Evolutionary conservation across 1,140 invertebrate genomes (phyloP).

Genomic region (Yoshiicerus persimilis): DNA sequence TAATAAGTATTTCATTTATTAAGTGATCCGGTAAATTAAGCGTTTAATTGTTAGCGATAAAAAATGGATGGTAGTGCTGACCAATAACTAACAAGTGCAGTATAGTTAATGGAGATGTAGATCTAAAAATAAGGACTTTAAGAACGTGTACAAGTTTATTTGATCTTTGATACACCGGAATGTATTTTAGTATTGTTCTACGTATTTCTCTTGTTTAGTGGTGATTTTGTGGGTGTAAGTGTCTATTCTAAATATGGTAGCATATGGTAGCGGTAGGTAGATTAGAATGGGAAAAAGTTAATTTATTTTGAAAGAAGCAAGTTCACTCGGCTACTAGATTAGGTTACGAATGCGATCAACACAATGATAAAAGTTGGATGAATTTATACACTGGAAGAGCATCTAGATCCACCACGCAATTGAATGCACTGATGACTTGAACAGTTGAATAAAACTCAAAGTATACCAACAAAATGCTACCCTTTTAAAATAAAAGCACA

Average conservation of each 20-base stretch:
- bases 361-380: background rate
- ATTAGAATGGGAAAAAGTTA: background rate
- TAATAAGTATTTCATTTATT: background rate
- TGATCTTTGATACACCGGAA: too few species aligned
- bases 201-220: background rate
- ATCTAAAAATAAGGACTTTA: background rate
- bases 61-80: background rate
- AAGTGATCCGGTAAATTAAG: background rate
- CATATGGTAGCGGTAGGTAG: too few species aligned
- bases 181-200: background rate
- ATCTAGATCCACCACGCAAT: background rate
- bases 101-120: background rate
- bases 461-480: background rate
- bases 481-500: too few species aligned
- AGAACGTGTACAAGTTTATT: background rate
- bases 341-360: background rate
- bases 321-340: slow-evolving; percentile 13
- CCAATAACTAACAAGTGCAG: background rate
- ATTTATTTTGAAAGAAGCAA: background rate
- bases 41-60: background rate
- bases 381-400: background rate
- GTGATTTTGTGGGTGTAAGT: background rate
- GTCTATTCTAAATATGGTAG: background rate
- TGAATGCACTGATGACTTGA: background rate
- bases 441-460: background rate